Evolutionary conservation across 1,140 invertebrate species (phyloP).

Genomic region (Cyclina sinensis): DNA sequence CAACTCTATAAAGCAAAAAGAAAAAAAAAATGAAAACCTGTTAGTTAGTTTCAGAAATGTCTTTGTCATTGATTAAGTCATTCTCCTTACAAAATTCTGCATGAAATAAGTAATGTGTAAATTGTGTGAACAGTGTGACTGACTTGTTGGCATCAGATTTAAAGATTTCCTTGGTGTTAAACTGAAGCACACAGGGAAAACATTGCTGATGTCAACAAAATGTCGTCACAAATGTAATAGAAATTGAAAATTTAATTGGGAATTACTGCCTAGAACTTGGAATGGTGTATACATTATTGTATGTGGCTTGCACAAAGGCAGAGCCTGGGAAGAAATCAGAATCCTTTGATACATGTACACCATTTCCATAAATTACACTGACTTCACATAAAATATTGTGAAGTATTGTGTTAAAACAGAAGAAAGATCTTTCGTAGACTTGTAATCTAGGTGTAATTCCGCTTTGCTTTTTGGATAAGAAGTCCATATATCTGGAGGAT

Average conservation of each 20-base stretch:
- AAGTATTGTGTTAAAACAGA: not conserved
- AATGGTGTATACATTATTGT: not conserved
- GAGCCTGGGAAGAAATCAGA: not conserved
- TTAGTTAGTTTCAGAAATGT: no score
- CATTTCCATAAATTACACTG: not conserved
- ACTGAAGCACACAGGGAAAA: not conserved
- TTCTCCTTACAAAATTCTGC: not conserved
- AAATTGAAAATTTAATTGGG: not conserved
- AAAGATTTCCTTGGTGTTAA: not conserved
- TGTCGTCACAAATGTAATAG: not conserved
- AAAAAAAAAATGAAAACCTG: no score
- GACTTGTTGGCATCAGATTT: not conserved
- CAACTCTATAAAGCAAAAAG: no score
- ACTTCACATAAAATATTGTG: not conserved
- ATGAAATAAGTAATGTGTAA: conserved; percentile 18
- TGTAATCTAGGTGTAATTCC: conserved; percentile 11
- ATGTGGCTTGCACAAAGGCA: no score
- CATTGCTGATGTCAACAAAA: not conserved
- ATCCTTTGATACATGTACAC: not conserved
- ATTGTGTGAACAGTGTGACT: conserved; percentile 1
- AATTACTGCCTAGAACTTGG: not conserved
- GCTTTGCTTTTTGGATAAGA: not conserved
- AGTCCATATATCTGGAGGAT: not conserved
- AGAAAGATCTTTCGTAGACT: conserved; percentile 1
- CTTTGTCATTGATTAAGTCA: not conserved